Conservation (phyloP, 2,797 vertebrate genomes). For the Aplochiton taeniatus region DNA sequence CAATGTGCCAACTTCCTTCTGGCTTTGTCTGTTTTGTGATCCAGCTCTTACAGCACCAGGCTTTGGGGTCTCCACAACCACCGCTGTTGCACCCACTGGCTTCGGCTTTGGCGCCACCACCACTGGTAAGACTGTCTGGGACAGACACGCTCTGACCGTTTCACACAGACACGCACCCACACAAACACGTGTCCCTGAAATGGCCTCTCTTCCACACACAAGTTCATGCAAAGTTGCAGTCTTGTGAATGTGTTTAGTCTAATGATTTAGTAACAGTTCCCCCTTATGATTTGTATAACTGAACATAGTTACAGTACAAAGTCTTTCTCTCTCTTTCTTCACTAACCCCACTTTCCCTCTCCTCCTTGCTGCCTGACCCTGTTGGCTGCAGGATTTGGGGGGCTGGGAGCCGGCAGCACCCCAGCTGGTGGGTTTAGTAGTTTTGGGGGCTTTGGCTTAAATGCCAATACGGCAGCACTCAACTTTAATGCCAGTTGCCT, state of each 20-base stretch:
- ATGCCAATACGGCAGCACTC: constrained; percentile 90
- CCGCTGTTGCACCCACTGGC: constrained; percentile 74
- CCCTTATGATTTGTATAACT: no score
- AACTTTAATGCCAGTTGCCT: constrained; percentile 97
- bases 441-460: constrained; percentile 98
- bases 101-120: constrained; percentile 78
- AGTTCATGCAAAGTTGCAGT: no score
- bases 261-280: no score
- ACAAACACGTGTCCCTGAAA: no score
- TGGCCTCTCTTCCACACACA: no score
- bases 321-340: constrained; percentile 14
- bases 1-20: no score
- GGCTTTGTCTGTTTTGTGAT: constrained; percentile 19
- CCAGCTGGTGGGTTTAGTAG: constrained; percentile 90
- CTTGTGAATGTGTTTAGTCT: no score
- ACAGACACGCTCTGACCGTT: not conserved
- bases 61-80: constrained; percentile 74
- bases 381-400: constrained; percentile 93
- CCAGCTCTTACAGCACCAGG: constrained; percentile 75
- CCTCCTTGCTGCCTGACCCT: constrained; percentile 75
- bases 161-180: no score
- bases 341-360: constrained; percentile 81
- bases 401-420: constrained; percentile 91
- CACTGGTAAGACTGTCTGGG: constrained; percentile 64
- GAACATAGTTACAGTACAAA: no score